Evolutionary conservation across 2,888 invertebrate genomes (phyloP), one percentile per base, ranked within the genome.

Genomic region (Lepidocyrtinus sp.): DNA sequence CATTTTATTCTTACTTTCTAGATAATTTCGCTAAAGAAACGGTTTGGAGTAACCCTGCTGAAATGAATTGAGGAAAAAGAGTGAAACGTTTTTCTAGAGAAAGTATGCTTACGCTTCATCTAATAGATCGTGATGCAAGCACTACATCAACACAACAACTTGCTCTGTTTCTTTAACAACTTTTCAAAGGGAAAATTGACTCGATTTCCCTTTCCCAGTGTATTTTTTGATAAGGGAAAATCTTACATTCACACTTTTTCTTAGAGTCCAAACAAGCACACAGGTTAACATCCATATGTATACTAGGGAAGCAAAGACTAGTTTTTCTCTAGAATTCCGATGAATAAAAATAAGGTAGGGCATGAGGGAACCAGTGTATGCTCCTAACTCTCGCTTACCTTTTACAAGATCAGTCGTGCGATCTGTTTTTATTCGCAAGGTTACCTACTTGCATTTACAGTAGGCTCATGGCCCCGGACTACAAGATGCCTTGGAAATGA

Each of bases 401-500:
- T 59, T 59, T 59, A 3, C 12, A 19, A 59, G 59, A 21, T 21
- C 59, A 21, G 2, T 59, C 21, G 59, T 59, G 59, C 59, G 59
- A 59, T 59, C 59, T 55, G n/a, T 59, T 59, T 59, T 59, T 50
- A 9, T 59, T 59, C 59, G 22, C 59, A 59, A 59, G 59, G 59
- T 59, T 59, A 59, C 59, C 59, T n/a, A 59, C 15, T 59, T 59
- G 9, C n/a, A 21, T 59, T 59, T 59, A 2, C 59, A 59, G 15
- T 9, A 12, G 59, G 59, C 21, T 59, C 21, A 21, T 59, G 59
- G 19, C 22, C 59, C 59, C 59, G 22, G 22, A 59, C 59, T 59
- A 59, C 59, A 46, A 46, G 5, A 67, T 9, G 67, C 46, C 9
- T n/a, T 46, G 68, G 68, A 59, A 68, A 75, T 68, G 75, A 55